Percentiles rank a stretch among this genome's conserved stretches.
These are phyloP conservation scores for Drosophila miranda DNA, from an alignment of 1,140 invertebrate species.

Conservation along the genomic window DNA sequence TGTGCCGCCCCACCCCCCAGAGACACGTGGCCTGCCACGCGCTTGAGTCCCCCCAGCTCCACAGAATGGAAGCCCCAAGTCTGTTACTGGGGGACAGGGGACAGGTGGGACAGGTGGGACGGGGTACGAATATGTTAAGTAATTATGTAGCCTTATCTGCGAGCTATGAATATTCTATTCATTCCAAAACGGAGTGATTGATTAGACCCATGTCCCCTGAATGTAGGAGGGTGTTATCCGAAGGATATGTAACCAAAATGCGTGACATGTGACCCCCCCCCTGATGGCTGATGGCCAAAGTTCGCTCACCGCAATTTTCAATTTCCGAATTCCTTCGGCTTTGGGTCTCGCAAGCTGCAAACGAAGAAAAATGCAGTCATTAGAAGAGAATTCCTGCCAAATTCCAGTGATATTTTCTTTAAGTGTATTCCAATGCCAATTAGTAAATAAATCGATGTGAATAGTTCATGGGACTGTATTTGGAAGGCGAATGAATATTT, in stretches of 20 bases:
- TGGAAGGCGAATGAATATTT: not conserved
- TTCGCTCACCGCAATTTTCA: slow-evolving; percentile 50
- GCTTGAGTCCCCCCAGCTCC: slow-evolving; percentile 2
- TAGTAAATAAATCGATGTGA: slow-evolving; percentile 10
- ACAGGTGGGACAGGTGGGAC: too few species aligned
- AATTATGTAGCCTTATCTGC: slow-evolving; percentile 22
- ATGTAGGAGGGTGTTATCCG: not conserved
- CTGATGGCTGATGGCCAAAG: slow-evolving; percentile 2
- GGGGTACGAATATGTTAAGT: slow-evolving; percentile 9
- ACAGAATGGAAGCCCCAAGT: slow-evolving; percentile 6
- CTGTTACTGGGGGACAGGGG: not conserved
- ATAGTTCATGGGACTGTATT: slow-evolving; percentile 7
- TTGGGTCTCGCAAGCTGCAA: slow-evolving; percentile 28
- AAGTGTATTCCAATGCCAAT: slow-evolving; percentile 15
- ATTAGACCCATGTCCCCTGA: not conserved
- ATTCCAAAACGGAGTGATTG: slow-evolving; percentile 9
- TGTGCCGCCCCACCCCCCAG: not conserved
- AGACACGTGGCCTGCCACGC: slow-evolving; percentile 58
- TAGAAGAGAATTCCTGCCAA: slow-evolving; percentile 19
- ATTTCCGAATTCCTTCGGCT: slow-evolving; percentile 17
- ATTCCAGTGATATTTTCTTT: slow-evolving; percentile 26
- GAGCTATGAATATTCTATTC: not conserved
- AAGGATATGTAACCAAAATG: not conserved
- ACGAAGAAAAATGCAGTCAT: slow-evolving; percentile 4
- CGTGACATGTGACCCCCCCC: slow-evolving; percentile 2